phyloP scores from a whole-genome alignment of 37 sponge, comb jelly and placozoan species.

The Halichondria panicea region DNA sequence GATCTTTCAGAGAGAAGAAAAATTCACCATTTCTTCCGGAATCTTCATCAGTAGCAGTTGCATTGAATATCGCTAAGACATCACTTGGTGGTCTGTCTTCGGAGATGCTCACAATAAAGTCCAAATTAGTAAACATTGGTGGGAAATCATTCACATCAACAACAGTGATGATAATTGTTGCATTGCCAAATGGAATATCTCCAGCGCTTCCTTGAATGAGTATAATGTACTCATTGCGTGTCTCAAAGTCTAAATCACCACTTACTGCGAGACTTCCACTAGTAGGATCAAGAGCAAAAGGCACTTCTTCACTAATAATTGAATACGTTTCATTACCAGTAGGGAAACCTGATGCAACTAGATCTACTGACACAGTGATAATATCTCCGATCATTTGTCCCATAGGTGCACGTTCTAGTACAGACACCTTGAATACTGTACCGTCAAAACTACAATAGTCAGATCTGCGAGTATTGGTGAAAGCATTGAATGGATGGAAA shows the following conservation, averaged over 20 bases:
- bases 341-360: slow-evolving; percentile 12
- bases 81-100: not conserved
- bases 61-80: not conserved
- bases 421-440: not conserved
- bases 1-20: slow-evolving; percentile 1
- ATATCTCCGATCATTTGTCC: not conserved
- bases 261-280: slow-evolving; percentile 23
- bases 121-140: slow-evolving; percentile 39
- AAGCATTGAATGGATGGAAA: slow-evolving; percentile 29
- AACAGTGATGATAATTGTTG: slow-evolving; percentile 42
- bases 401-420: slow-evolving; percentile 13
- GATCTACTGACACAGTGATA: no score
- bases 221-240: not conserved
- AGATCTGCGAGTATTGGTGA: slow-evolving; percentile 39
- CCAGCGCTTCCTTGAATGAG: slow-evolving; percentile 9
- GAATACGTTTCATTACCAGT: slow-evolving; percentile 18
- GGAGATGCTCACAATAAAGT: not conserved
- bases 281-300: not conserved
- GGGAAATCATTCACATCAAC: slow-evolving; percentile 62
- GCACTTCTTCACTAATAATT: not conserved
- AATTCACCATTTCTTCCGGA: slow-evolving; percentile 14
- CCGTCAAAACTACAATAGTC: slow-evolving; percentile 60
- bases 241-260: slow-evolving; percentile 31
- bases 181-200: slow-evolving; percentile 8
- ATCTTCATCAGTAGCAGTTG: slow-evolving; percentile 53